Conservation (phyloP, 2,113 vertebrate genomes). For the Alectura lathami region DNA sequence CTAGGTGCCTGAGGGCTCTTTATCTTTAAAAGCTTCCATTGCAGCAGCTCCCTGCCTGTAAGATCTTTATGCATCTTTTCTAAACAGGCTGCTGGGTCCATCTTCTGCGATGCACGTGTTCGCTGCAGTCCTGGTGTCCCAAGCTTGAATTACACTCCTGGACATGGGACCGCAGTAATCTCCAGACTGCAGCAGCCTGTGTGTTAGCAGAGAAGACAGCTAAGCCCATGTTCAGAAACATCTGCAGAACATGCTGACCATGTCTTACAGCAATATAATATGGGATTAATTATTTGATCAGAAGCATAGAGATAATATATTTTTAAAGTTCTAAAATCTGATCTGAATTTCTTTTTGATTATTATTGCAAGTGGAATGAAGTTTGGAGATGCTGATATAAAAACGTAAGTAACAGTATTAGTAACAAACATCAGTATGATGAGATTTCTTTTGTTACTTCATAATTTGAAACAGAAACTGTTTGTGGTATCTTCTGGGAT, state of each 20-base stretch:
- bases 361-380: background rate
- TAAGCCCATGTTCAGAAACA: background rate
- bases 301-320: constrained; percentile 14
- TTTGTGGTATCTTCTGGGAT: constrained; percentile 11
- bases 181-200: background rate
- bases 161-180: background rate
- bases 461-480: constrained; percentile 55
- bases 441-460: constrained; percentile 34
- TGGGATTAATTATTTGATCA: background rate
- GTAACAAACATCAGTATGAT: background rate
- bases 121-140: background rate
- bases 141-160: background rate
- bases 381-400: constrained; percentile 26
- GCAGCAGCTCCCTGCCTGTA: no score
- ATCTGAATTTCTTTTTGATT: constrained; percentile 14
- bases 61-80: background rate
- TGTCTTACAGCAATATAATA: background rate
- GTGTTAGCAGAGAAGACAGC: background rate
- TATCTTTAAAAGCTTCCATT: background rate
- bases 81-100: background rate
- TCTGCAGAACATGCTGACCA: background rate
- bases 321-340: constrained; percentile 40
- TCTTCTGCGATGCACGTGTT: background rate
- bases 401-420: constrained; percentile 42
- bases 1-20: background rate